Conservation (phyloP, 2,113 vertebrate genomes). For the Gavialis gangeticus region DNA sequence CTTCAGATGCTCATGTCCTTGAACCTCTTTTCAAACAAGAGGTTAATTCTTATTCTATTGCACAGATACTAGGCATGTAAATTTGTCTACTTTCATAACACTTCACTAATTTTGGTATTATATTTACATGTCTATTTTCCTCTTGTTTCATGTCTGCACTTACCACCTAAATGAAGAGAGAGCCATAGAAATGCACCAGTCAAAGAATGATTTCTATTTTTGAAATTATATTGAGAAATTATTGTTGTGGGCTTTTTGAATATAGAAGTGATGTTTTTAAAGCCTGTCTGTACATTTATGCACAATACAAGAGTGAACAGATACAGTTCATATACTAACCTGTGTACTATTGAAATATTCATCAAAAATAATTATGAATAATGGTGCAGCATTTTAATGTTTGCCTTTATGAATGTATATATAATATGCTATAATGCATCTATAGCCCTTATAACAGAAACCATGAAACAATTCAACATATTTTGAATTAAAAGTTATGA, state of each 20-base stretch:
- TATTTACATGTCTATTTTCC: not conserved
- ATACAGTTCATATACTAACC: not conserved
- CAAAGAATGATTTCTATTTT: not conserved
- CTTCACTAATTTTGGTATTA: not conserved
- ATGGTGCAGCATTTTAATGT: too few species aligned
- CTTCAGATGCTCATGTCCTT: not conserved
- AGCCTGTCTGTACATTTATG: not conserved
- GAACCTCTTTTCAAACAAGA: slow-evolving; percentile 12
- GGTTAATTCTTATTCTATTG: not conserved
- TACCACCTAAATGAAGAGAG: not conserved
- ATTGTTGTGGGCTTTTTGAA: not conserved
- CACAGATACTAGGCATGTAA: not conserved
- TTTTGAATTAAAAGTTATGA: not conserved
- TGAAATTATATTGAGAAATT: not conserved
- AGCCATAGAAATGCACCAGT: not conserved
- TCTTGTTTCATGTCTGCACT: not conserved
- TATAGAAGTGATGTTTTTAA: not conserved
- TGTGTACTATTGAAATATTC: not conserved
- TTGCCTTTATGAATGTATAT: too few species aligned
- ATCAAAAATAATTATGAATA: not conserved
- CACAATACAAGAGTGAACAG: not conserved
- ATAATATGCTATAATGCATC: not conserved
- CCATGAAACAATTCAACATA: not conserved
- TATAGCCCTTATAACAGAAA: not conserved
- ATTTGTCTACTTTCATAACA: not conserved